Evolutionary conservation across 2,797 vertebrate genomes (phyloP), one percentile per base, ranked within the genome.

Genomic region (Vireo griseus): DNA sequence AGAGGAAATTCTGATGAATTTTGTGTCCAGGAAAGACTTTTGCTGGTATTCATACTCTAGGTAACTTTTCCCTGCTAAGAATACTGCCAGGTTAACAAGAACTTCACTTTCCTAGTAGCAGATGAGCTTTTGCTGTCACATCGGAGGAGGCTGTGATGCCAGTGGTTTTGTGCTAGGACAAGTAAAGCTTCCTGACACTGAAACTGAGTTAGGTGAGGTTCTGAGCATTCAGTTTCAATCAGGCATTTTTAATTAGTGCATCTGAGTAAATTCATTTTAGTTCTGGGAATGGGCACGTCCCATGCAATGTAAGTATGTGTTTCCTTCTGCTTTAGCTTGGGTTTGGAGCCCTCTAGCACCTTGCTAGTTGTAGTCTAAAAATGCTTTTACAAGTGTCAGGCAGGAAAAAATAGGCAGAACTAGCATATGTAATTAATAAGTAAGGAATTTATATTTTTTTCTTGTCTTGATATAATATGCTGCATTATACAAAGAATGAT

Each of bases 281-380:
- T 71, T 57, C 48, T 69, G 37, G 44, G 15, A 42, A 16, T 48
- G 63, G 39, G 16, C 17, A 14, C 5, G 10, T 82, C 47, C 37
- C 5, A 5, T 63, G 26, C 16, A 28, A 2, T 19, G 0, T n/a
- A 42, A 31, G 15, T 29, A 10, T 2, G 0, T 62, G 22, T 45
- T 92, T 78, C 26, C 6, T 13, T 88, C 31, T 86, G 25, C 42
- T 86, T 67, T 44, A 62, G 13, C 1, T 12, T 90, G 71, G 5
- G 21, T 29, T 68, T 29, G 66, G 45, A 77, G 35, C 17, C 39
- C 39, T 61, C 20, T 21, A 55, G 55, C 28, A 37, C 47, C 48
- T 86, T 78, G 39, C 21, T 44, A 68, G 25, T 40, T 72, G 8
- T 66, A 45, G 45, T 54, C 28, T 80, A 47, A 78, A 80, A 88